These are phyloP conservation scores for Microplitis manilae DNA, from an alignment of 2,888 invertebrate species.

Conservation along the genomic window DNA sequence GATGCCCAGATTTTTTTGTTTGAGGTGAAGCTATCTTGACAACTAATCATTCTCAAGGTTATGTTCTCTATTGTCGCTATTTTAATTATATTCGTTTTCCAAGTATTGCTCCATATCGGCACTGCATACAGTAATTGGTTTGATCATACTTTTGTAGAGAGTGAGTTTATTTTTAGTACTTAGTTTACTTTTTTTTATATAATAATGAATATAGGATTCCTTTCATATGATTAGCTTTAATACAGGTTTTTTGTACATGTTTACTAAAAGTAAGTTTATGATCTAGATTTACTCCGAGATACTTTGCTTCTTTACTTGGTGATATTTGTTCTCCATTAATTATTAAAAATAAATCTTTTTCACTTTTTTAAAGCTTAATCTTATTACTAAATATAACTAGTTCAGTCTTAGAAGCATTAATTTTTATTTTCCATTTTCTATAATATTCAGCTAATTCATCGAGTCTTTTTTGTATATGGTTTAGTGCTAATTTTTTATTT, in stretches of 20 bases:
- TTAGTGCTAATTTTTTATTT: conserved; percentile 19
- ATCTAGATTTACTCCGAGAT: background rate
- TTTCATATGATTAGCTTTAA: background rate
- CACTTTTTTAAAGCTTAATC: background rate
- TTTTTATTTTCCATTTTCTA: background rate
- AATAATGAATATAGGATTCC: background rate
- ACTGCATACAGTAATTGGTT: background rate
- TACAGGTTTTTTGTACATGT: background rate
- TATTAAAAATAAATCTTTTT: background rate
- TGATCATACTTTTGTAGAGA: background rate
- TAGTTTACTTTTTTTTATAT: background rate
- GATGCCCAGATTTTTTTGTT: too few relatives aligned
- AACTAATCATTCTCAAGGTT: too few relatives aligned
- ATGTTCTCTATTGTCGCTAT: too few relatives aligned
- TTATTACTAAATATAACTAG: conserved; percentile 1
- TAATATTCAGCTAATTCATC: background rate
- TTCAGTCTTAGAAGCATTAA: background rate
- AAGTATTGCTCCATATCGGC: too few relatives aligned
- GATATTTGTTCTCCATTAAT: conserved; percentile 1
- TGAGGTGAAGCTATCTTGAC: background rate
- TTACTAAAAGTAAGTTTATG: background rate
- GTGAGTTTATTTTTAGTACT: background rate
- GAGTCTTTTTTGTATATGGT: background rate
- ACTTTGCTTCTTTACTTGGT: conserved; percentile 9
- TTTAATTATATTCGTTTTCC: too few relatives aligned